Conservation (phyloP, 1,140 invertebrate genomes). For the Drusus annulatus region DNA sequence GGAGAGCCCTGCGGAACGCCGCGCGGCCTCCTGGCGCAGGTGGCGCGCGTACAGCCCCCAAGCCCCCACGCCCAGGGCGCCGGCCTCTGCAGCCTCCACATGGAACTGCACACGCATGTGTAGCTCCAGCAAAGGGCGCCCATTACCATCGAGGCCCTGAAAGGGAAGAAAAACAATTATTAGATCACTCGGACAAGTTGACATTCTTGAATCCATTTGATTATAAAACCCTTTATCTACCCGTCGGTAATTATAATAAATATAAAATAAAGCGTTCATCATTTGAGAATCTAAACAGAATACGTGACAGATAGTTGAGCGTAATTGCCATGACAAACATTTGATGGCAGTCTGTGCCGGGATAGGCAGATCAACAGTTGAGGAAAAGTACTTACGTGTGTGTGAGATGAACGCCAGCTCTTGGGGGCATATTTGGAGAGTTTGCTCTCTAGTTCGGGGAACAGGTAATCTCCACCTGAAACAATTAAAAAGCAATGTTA, state of each 20-base stretch:
- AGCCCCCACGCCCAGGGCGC: constrained; percentile 90
- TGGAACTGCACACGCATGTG: constrained; percentile 96
- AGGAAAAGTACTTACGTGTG: constrained; percentile 81
- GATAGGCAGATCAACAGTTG: not conserved
- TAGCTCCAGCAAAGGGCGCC: constrained; percentile 89
- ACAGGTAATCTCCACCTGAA: constrained; percentile 95
- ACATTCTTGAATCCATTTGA: too few species aligned
- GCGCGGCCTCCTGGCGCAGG: constrained; percentile 89
- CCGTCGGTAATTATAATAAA: too few species aligned
- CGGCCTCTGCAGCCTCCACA: constrained; percentile 89
- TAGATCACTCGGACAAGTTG: too few species aligned
- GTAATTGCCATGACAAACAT: too few species aligned
- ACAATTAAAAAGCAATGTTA: constrained; percentile 42
- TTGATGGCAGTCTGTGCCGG: not conserved
- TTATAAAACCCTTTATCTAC: too few species aligned
- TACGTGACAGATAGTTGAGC: too few species aligned
- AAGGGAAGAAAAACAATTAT: constrained; percentile 50
- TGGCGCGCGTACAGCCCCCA: constrained; percentile 95
- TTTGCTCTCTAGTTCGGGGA: constrained; percentile 94
- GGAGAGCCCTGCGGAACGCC: constrained; percentile 75
- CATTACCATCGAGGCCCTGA: constrained; percentile 91
- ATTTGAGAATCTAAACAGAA: too few species aligned
- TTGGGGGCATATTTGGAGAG: constrained; percentile 96
- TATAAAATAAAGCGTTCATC: too few species aligned
- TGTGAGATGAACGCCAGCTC: constrained; percentile 93